Conservation (phyloP, 2,113 vertebrate species). For the Hiodon alosoides region DNA sequence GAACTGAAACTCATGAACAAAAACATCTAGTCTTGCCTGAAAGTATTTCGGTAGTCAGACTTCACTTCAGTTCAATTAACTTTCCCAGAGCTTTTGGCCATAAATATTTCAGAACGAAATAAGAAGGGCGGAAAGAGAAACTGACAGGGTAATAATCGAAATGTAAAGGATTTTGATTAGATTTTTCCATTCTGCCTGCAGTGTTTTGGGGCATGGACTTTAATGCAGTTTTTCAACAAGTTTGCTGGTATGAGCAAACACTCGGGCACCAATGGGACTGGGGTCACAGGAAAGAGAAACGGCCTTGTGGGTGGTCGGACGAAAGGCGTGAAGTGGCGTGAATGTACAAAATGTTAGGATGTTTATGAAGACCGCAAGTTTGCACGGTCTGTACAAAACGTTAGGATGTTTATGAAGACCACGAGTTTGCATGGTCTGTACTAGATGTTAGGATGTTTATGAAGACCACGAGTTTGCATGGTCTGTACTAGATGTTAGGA, state of each 20-base stretch:
- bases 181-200: slow-evolving; percentile 23
- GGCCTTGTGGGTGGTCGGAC: background rate
- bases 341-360: too few relatives aligned
- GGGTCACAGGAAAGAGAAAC: slow-evolving; percentile 31
- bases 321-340: background rate
- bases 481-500: too few relatives aligned
- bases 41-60: slow-evolving; percentile 31
- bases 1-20: slow-evolving; percentile 11
- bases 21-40: background rate
- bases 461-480: too few relatives aligned
- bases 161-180: slow-evolving; percentile 33
- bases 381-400: too few relatives aligned
- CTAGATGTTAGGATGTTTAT: too few relatives aligned
- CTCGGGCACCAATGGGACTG: background rate
- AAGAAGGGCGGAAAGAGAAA: slow-evolving; percentile 21
- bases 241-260: slow-evolving; percentile 1
- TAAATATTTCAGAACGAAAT: slow-evolving; percentile 53
- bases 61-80: slow-evolving; percentile 56
- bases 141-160: slow-evolving; percentile 27
- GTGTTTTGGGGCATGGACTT: slow-evolving; percentile 23
- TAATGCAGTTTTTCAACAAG: slow-evolving; percentile 21
- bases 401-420: too few relatives aligned
- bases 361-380: too few relatives aligned
- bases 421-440: too few relatives aligned
- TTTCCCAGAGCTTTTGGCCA: slow-evolving; percentile 41